A percentile compares a stretch with the other conserved stretches of the same genome.
Evolutionary conservation across 2,888 invertebrate species (phyloP).

Genomic region (Latrodectus elegans): DNA sequence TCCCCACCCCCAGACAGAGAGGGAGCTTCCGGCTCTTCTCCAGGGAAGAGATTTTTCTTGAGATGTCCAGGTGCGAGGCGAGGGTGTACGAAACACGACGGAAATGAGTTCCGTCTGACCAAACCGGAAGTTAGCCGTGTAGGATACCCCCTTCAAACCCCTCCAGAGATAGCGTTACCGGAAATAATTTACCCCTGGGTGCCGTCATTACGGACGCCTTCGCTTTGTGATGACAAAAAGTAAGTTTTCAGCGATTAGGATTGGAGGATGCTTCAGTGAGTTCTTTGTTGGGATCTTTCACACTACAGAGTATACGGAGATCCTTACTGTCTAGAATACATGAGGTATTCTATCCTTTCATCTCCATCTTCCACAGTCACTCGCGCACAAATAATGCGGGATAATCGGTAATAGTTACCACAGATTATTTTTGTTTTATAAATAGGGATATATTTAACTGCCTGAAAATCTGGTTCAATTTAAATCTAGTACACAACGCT

Average conservation of each 20-base stretch:
- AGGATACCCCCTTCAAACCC: conserved; percentile 23
- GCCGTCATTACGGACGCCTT: conserved; percentile 50
- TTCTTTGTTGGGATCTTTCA: background rate
- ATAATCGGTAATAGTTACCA: too few relatives aligned
- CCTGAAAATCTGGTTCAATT: too few relatives aligned
- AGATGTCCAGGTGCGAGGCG: conserved; percentile 13
- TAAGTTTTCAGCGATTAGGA: conserved; percentile 41
- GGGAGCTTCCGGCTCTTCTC: background rate
- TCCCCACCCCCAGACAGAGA: background rate
- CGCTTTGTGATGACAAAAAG: conserved; percentile 6
- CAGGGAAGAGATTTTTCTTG: background rate
- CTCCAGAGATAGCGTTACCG: conserved; percentile 38
- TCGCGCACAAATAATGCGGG: too few relatives aligned
- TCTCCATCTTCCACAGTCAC: too few relatives aligned
- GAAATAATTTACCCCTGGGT: conserved; percentile 40
- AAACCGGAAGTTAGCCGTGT: conserved; percentile 39
- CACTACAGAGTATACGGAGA: too few relatives aligned
- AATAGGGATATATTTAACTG: too few relatives aligned
- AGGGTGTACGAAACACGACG: conserved; percentile 21
- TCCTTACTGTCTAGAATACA: too few relatives aligned
- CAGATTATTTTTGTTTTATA: too few relatives aligned
- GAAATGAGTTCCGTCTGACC: conserved; percentile 37
- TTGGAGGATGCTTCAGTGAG: background rate
- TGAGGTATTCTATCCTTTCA: too few relatives aligned
- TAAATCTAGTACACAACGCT: too few relatives aligned